Conservation (phyloP, 2,888 invertebrate genomes). For the Rugalucina vietnamica region DNA sequence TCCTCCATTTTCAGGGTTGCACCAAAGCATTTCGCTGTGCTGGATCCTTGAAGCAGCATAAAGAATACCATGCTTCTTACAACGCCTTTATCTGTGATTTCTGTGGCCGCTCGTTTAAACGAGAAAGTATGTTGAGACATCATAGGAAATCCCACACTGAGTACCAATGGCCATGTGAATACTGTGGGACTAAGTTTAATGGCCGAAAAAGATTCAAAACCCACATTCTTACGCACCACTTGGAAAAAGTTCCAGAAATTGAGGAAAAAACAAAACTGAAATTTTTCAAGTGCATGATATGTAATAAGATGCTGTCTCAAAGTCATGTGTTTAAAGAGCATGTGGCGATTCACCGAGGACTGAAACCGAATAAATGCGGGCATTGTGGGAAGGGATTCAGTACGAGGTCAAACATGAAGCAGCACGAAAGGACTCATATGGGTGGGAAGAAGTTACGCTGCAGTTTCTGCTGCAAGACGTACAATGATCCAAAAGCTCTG, state of each 20-base stretch:
- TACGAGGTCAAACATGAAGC: slow-evolving; percentile 38
- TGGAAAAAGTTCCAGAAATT: slow-evolving; percentile 39
- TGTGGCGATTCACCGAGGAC: slow-evolving; percentile 42
- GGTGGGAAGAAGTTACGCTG: slow-evolving; percentile 43
- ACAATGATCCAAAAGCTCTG: slow-evolving; percentile 35
- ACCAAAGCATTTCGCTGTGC: slow-evolving; percentile 40
- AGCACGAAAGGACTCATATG: slow-evolving; percentile 34
- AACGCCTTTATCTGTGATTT: slow-evolving; percentile 46
- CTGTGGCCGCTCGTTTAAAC: slow-evolving; percentile 52
- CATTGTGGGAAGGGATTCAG: slow-evolving; percentile 43
- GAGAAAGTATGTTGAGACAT: slow-evolving; percentile 34
- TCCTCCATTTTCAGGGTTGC: slow-evolving; percentile 47
- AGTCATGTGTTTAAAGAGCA: slow-evolving; percentile 40
- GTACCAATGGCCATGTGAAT: slow-evolving; percentile 43
- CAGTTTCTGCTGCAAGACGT: slow-evolving; percentile 40
- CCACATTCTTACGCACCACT: slow-evolving; percentile 38
- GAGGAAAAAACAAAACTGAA: slow-evolving; percentile 43
- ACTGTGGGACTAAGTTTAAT: slow-evolving; percentile 45
- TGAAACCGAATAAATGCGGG: slow-evolving; percentile 42
- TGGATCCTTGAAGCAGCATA: slow-evolving; percentile 41
- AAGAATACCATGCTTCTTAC: slow-evolving; percentile 27
- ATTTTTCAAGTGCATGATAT: slow-evolving; percentile 39
- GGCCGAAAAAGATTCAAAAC: slow-evolving; percentile 42
- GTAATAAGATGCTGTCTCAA: slow-evolving; percentile 49
- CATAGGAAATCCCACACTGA: slow-evolving; percentile 50